A percentile compares a stretch with the other conserved stretches of the same genome.
phyloP scores from a whole-genome alignment of 2,888 invertebrate species.

The Beris chalybata region DNA sequence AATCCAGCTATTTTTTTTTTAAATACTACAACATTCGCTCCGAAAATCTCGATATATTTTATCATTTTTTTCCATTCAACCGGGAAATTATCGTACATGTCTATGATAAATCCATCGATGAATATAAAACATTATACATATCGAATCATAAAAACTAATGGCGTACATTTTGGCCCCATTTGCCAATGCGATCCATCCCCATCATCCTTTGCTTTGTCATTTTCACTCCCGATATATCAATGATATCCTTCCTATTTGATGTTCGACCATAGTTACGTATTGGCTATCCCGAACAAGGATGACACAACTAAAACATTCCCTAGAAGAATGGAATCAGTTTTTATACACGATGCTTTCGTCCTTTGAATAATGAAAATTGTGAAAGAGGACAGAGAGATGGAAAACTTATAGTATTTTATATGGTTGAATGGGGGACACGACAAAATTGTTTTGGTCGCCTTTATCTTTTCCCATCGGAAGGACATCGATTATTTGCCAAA shows the following conservation, averaged over 20 bases:
- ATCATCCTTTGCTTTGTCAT: constrained; percentile 20
- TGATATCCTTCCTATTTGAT: constrained; percentile 30
- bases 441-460: constrained; percentile 28
- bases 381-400: too few species aligned
- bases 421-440: too few species aligned
- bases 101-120: too few species aligned
- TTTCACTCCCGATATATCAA: constrained; percentile 29
- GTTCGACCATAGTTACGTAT: constrained; percentile 11
- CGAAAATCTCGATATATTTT: neutral
- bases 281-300: constrained; percentile 8
- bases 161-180: too few species aligned
- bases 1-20: too few species aligned
- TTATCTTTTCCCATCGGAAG: constrained; percentile 28
- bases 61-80: neutral
- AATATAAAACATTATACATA: too few species aligned
- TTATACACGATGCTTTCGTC: constrained; percentile 12
- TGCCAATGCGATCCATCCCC: too few species aligned
- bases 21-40: too few species aligned
- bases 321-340: constrained; percentile 24
- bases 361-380: constrained; percentile 30
- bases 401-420: too few species aligned
- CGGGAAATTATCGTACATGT: too few species aligned
- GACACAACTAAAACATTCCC: constrained; percentile 19
- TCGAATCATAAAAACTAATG: too few species aligned
- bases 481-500: constrained; percentile 38